Base-by-base conservation (phyloP, 2,797 vertebrate genomes). In the Emydoidea blandingii region DNA sequence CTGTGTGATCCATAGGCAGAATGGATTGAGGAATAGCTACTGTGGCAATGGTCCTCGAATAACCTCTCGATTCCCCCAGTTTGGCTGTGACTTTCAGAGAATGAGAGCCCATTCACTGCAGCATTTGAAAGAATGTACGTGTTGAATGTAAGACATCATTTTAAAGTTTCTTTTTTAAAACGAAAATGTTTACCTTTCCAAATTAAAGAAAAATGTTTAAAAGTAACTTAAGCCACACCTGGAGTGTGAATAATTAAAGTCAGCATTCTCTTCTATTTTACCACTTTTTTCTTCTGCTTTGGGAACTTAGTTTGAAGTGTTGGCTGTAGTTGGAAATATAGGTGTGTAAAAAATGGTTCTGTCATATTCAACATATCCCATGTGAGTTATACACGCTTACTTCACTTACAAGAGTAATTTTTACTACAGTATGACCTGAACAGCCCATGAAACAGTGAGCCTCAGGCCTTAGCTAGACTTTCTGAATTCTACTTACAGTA, bases 191-290 rank as follows among this genome's bases (percentile, higher is more conserved):
- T 2, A 0, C 8, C 11, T 6, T 82, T 95, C 29, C 79, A 27
- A 23, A 56, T 23, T 95, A 91, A 94, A 94, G 90, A 59, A 86
- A 94, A 72, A 49, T 3, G 15, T 86, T 90, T 15, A 29, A 92
- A 93, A 95, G 87, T 85, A 93, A 81, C 80, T 50, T 50, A 62
- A 95, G 83, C 83, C 29, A 83, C 53, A 44, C 82, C n/a, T 53
- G 81, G n/a, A 83, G 65, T 44, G 86, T 0, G 19, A 47, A 91
- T 85, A 95, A 95, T 83, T 94, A 92, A 92, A 56, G 83, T 27
- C 49, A 85, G 92, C 44, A 3, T 31, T 74, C 54, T 68, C 82
- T 92, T 86, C 50, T 81, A 2, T 88, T 95, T 92, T 91, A 21
- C 47, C 65, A 76, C 31, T n/a, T 65, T 65, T 65, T 65, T 34